These are phyloP conservation scores for Drosophila histrio DNA, from an alignment of 2,888 invertebrate genomes.

Conservation along the genomic window DNA sequence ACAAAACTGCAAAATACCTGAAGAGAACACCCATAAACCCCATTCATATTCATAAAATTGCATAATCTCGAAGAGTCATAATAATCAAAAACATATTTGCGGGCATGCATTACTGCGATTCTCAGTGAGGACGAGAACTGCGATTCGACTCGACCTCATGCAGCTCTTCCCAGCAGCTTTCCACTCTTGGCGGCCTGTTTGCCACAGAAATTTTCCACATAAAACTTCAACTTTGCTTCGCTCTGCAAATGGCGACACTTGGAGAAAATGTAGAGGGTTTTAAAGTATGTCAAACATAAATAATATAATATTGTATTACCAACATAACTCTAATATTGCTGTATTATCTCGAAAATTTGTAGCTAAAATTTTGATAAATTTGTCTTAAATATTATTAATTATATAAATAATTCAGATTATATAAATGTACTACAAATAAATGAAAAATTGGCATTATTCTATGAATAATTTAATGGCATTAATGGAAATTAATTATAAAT, in stretches of 20 bases:
- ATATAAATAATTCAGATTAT: too few species aligned
- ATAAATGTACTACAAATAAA: too few species aligned
- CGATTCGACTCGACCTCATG: conserved; percentile 29
- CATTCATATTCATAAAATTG: conserved; percentile 80
- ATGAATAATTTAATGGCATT: too few species aligned
- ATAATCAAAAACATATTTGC: conserved; percentile 81
- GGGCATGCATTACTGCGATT: conserved; percentile 62
- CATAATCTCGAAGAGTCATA: conserved; percentile 80
- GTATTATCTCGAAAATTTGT: too few species aligned
- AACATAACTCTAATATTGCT: too few species aligned
- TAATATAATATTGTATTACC: too few species aligned
- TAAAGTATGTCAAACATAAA: too few species aligned
- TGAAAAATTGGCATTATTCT: too few species aligned
- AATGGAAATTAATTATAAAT: too few species aligned
- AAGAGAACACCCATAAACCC: conserved; percentile 54
- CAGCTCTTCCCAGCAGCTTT: conserved; percentile 20
- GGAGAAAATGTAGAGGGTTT: background rate
- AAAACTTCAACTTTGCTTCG: conserved; percentile 72
- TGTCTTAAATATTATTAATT: too few species aligned
- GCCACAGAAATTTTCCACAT: conserved; percentile 66
- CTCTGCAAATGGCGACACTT: conserved; percentile 29
- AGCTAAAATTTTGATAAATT: too few species aligned
- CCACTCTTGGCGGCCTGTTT: conserved; percentile 39
- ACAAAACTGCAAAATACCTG: conserved; percentile 47
- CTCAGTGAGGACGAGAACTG: background rate